Base-by-base conservation (phyloP, 2,113 vertebrate species). In the Ciconia maguari region DNA sequence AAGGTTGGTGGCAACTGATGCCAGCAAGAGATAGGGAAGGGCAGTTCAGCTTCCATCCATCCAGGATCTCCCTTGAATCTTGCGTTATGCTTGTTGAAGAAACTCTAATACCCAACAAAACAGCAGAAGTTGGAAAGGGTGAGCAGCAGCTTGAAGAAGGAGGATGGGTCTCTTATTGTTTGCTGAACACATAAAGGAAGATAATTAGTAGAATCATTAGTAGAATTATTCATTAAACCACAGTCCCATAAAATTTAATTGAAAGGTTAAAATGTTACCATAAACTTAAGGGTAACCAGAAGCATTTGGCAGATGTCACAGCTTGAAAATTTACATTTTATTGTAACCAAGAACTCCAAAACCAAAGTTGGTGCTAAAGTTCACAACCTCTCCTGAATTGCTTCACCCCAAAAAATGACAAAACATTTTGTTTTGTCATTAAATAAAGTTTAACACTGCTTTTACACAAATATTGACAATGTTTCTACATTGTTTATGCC, bases 401-500 rank as follows among this genome's bases (percentile, higher is more conserved):
- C n/a, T 77, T 90, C 54, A 65, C 16, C 6, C 15, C 7, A 2
- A 77, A 92, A 90, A 81, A 26, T 6, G 11, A 18, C 34, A 36
- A 64, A 88, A 24, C 3, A 2, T 51, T 64, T 89, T 89, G n/a
- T n/a, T 83, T 64, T 54, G 15, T 22, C 49, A 60, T 42, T 60
- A 74, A 51, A 66, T 66, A 38, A 58, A 84, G 46, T 65, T 90
- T 74, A 84, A 84, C 17, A 5, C 8, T 29, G 36, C 24, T 70
- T 44, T 85, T 26, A 55, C 38, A 57, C 83, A 95, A 95, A 95
- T 92, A 94, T 78, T 90, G 89, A 88, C 75, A 29, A 21, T 75
- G 51, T 75, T 90, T 10, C 25, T 20, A 60, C 38, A 41, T 26
- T 4, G 5, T 41, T 74, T 52, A 46, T 54, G 24, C 34, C 26